These are phyloP conservation scores for Ophthalmolycus amberensis DNA, from an alignment of 2,113 vertebrate genomes.

Conservation along the genomic window DNA sequence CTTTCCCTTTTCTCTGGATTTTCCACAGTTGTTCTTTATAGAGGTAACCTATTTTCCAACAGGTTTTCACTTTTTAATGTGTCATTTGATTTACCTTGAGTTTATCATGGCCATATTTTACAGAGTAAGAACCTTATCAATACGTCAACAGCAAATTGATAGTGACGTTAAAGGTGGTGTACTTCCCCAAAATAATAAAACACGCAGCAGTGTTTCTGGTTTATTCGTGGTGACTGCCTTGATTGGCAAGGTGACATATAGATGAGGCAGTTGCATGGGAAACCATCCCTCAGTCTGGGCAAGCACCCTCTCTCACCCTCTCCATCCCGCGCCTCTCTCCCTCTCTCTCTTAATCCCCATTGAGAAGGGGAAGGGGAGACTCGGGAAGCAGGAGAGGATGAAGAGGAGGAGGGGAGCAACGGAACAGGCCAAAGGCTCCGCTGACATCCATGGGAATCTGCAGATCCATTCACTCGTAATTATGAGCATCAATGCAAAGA, in stretches of 20 bases:
- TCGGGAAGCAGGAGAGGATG: constrained; percentile 63
- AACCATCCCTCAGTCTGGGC: constrained; percentile 56
- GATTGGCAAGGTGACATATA: constrained; percentile 57
- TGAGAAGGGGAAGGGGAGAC: constrained; percentile 70
- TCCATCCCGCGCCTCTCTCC: constrained; percentile 63
- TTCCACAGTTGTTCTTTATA: constrained; percentile 64
- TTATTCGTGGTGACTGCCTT: constrained; percentile 50
- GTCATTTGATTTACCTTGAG: constrained; percentile 65
- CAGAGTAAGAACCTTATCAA: constrained; percentile 43
- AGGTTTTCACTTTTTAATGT: constrained; percentile 53
- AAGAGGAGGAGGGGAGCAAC: constrained; percentile 63
- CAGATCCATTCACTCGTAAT: constrained; percentile 85
- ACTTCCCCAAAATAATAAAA: constrained; percentile 37
- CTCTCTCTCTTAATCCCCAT: constrained; percentile 75
- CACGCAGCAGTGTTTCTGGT: constrained; percentile 7
- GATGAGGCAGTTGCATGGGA: constrained; percentile 67
- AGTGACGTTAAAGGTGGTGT: constrained; percentile 32
- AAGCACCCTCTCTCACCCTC: constrained; percentile 70
- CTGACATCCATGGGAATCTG: constrained; percentile 84
- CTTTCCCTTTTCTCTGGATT: constrained; percentile 45
- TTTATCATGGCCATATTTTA: constrained; percentile 44
- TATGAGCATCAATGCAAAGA: constrained; percentile 84
- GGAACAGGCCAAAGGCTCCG: constrained; percentile 80
- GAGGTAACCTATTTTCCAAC: constrained; percentile 56
- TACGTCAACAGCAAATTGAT: constrained; percentile 37